These are phyloP conservation scores for Xenopus laevis DNA, from an alignment of 2,113 vertebrate genomes.

Conservation along the genomic window DNA sequence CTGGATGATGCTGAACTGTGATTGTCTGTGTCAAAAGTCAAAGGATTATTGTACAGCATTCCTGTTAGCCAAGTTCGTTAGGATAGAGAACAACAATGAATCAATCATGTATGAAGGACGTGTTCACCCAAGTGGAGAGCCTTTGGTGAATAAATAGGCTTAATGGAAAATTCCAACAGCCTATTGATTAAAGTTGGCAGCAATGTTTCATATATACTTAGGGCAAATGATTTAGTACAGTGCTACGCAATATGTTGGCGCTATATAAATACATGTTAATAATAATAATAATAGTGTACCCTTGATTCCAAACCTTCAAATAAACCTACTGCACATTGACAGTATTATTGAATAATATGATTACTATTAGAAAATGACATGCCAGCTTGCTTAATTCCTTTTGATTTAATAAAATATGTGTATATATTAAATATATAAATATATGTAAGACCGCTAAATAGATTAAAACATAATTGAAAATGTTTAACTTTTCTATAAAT, in stretches of 20 bases:
- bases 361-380: neutral
- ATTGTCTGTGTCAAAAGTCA: neutral
- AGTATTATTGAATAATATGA: neutral
- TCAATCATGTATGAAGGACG: constrained; percentile 25
- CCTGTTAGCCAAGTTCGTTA: constrained; percentile 17
- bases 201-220: constrained; percentile 3
- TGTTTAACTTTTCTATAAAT: too few species aligned
- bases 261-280: too few species aligned
- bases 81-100: constrained; percentile 5
- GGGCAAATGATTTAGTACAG: constrained; percentile 3
- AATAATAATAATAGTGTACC: too few species aligned
- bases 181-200: constrained; percentile 26
- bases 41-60: constrained; percentile 11
- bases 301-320: neutral
- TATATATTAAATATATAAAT: too few species aligned
- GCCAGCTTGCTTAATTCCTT: too few species aligned
- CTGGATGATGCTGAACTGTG: neutral
- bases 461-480: too few species aligned
- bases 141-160: constrained; percentile 20
- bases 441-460: too few species aligned
- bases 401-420: too few species aligned
- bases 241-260: too few species aligned
- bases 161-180: constrained; percentile 27
- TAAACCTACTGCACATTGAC: constrained; percentile 6
- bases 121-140: constrained; percentile 18